Evolutionary conservation across 1,140 invertebrate genomes (phyloP).

Genomic region (Magallana gigas): DNA sequence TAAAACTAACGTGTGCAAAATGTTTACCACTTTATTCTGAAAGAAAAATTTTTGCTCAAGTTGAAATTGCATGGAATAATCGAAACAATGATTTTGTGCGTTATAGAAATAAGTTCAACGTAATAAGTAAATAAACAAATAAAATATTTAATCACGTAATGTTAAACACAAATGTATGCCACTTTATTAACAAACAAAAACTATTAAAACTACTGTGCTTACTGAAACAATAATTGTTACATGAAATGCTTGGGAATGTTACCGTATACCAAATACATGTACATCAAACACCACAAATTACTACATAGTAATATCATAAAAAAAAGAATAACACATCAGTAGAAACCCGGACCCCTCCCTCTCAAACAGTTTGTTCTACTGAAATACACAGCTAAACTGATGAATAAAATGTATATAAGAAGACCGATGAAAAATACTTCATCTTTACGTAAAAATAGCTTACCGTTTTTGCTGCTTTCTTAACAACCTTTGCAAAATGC

Average conservation of each 20-base stretch:
- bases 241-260: not conserved
- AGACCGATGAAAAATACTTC: no score
- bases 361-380: no score
- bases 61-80: not conserved
- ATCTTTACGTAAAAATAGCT: not conserved
- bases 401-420: no score
- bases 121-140: no score
- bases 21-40: conserved; percentile 19
- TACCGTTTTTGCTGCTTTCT: conserved; percentile 46
- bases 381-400: no score
- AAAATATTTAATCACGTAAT: no score
- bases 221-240: not conserved
- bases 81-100: not conserved
- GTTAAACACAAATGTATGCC: no score
- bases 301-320: no score
- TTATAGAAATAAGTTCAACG: no score
- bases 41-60: not conserved
- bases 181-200: not conserved
- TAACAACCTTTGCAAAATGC: conserved; percentile 47
- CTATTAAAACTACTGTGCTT: not conserved
- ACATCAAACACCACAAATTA: no score
- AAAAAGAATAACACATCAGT: not conserved
- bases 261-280: no score
- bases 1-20: not conserved
- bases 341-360: no score